Conservation (phyloP, 2,797 vertebrate genomes). For the Meda fulgida region DNA sequence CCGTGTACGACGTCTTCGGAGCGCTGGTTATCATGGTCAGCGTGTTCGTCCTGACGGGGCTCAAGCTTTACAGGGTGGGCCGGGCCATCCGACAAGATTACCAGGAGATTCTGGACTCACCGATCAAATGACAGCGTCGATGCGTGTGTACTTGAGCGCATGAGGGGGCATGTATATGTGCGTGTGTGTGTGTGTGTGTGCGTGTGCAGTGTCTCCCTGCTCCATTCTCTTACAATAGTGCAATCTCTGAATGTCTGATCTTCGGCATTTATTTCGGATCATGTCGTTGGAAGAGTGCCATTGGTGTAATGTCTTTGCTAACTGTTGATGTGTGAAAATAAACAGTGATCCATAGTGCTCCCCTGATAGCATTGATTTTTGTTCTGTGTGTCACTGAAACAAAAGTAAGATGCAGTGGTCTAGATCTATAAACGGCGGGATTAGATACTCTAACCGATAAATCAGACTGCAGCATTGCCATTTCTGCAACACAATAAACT, state of each 20-base stretch:
- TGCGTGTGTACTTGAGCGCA: constrained; percentile 23
- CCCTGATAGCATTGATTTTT: constrained; percentile 64
- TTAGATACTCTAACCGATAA: background rate
- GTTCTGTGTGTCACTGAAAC: constrained; percentile 12
- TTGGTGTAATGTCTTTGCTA: constrained; percentile 77
- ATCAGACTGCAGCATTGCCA: background rate
- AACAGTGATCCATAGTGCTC: constrained; percentile 59
- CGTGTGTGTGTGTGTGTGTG: constrained; percentile 60
- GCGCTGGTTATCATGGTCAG: constrained; percentile 93
- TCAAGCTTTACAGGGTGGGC: constrained; percentile 93
- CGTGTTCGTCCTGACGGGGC: constrained; percentile 89
- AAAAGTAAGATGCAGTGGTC: background rate
- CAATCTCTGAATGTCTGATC: constrained; percentile 81
- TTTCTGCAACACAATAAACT: background rate
- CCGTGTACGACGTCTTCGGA: constrained; percentile 89
- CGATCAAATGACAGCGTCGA: constrained; percentile 85
- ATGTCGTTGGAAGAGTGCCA: constrained; percentile 77
- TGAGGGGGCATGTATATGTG: constrained; percentile 58
- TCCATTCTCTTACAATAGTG: constrained; percentile 72
- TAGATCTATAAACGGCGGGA: background rate
- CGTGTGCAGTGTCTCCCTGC: constrained; percentile 61
- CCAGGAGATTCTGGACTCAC: constrained; percentile 94
- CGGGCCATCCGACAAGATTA: constrained; percentile 89
- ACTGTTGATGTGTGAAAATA: constrained; percentile 77
- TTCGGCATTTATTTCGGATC: constrained; percentile 77